A percentile compares a stretch with the other conserved stretches of the same genome.
These are phyloP conservation scores for Drosophila rhopaloa DNA, from an alignment of 1,140 invertebrate genomes.

Conservation along the genomic window DNA sequence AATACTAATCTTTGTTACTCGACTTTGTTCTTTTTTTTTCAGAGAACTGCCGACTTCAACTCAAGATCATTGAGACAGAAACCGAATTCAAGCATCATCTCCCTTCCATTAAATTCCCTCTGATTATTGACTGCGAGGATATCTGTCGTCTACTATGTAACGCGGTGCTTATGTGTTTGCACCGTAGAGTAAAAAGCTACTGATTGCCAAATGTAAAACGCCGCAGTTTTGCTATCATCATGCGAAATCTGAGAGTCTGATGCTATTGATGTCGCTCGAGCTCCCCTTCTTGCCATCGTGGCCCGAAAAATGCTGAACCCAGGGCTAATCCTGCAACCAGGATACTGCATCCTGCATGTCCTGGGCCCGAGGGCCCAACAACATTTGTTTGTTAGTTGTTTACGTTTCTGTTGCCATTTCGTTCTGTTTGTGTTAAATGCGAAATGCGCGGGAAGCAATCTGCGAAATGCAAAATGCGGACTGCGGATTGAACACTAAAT, in stretches of 20 bases:
- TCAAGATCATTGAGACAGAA: slow-evolving; percentile 5
- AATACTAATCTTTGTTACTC: not conserved
- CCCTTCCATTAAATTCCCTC: slow-evolving; percentile 9
- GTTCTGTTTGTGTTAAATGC: slow-evolving; percentile 44
- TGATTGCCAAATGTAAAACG: slow-evolving; percentile 55
- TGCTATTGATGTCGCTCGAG: slow-evolving; percentile 2
- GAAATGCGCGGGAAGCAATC: slow-evolving; percentile 4
- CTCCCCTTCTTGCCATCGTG: slow-evolving; percentile 1
- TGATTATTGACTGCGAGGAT: slow-evolving; percentile 19
- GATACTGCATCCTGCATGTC: slow-evolving; percentile 53
- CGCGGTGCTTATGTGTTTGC: not conserved
- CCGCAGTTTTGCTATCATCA: slow-evolving; percentile 48
- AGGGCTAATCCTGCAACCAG: slow-evolving; percentile 48
- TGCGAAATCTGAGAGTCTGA: slow-evolving; percentile 31
- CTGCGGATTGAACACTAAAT: slow-evolving; percentile 49
- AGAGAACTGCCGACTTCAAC: slow-evolving; percentile 13
- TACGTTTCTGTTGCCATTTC: slow-evolving; percentile 24
- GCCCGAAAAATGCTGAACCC: slow-evolving; percentile 39
- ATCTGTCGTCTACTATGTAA: slow-evolving; percentile 8
- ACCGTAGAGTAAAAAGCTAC: slow-evolving; percentile 18
- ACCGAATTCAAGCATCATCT: not conserved
- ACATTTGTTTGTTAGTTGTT: slow-evolving; percentile 53
- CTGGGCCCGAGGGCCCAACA: slow-evolving; percentile 40
- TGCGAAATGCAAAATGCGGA: slow-evolving; percentile 26
- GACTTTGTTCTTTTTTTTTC: not conserved